Evolutionary conservation across 1,140 invertebrate genomes (phyloP).

Genomic region (Anoplophora glabripennis): DNA sequence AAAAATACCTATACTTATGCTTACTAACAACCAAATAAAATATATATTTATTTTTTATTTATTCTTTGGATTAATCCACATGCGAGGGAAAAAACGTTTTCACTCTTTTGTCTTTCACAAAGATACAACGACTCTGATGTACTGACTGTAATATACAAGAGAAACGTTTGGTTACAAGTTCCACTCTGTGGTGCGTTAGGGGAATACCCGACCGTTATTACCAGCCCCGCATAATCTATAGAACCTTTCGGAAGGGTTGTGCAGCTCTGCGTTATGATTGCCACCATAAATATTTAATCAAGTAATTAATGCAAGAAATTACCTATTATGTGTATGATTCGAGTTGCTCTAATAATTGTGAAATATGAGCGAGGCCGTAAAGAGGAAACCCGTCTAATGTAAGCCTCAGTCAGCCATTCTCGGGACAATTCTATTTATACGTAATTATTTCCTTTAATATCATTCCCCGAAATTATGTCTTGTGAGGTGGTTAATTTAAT

Average conservation of each 20-base stretch:
- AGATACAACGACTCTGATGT: no score
- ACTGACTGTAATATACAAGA: no score
- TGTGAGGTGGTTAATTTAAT: no score
- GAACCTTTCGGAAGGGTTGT: constrained; percentile 47
- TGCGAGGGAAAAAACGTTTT: no score
- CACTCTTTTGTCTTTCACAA: no score
- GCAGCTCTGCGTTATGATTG: constrained; percentile 49
- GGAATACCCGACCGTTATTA: constrained; percentile 40
- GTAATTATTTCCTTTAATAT: no score
- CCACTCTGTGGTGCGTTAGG: constrained; percentile 38
- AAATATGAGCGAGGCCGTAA: constrained; percentile 37
- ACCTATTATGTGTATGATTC: constrained; percentile 52
- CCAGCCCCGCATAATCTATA: constrained; percentile 42
- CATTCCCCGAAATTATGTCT: no score
- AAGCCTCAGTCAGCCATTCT: constrained; percentile 3
- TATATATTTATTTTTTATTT: no score
- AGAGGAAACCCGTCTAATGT: constrained; percentile 2
- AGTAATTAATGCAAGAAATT: constrained; percentile 53
- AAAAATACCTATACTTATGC: no score
- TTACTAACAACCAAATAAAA: no score
- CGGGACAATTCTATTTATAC: background rate
- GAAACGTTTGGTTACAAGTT: constrained; percentile 34
- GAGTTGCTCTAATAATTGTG: constrained; percentile 48
- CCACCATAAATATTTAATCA: constrained; percentile 50
- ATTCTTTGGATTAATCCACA: no score